Base-by-base conservation (phyloP, 2,113 vertebrate genomes). In the Syngnathoides biaculeatus region DNA sequence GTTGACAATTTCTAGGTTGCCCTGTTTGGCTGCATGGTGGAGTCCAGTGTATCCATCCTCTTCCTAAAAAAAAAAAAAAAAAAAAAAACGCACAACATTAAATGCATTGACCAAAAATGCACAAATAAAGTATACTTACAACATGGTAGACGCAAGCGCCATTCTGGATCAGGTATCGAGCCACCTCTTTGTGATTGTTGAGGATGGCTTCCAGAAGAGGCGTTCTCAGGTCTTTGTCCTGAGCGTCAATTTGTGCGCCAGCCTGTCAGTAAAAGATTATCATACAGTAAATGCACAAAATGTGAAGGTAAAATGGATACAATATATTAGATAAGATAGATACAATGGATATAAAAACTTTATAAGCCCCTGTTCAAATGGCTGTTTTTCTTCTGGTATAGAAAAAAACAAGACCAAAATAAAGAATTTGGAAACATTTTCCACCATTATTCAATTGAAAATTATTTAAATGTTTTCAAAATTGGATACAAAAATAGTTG, bases 11-110 rank as follows among this genome's bases (percentile, higher is more conserved):
- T 95, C 93, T 70, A 94, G 80, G 77, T 91, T 95, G 42, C 95
- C 95, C 39, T 92, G 89, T 74, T 97, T 97, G 82, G 95, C 94
- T 5, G 95, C 95, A 0, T 96, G 95, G 71, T 97, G 95, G 17
- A 97, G 94, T 53, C 95, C 95, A 1, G 95, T 95, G 20, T 95
- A 96, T 1, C 94, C 94, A 0, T 96, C 94, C 2, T 94, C 94
- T 71, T 97, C 95, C 95, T 97, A 39, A 65, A 19, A 4, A 72
- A 45, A 8, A 69, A 27, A 4, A 0, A 61, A 19, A 69, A 0
- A 27, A 22, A 55, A 17, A 62, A 17, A 19, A 1, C 30, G 0
- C 45, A 53, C 19, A 19, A 65, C 3, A 53, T 30, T 0, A 69
- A 68, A 53, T 70, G 0, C 22, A 61, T 27, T 56, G 26, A 66